Percentiles rank a stretch among this genome's conserved stretches.
These are phyloP conservation scores for Heliconius hortense DNA, from an alignment of 2,888 invertebrate species.

Conservation along the genomic window DNA sequence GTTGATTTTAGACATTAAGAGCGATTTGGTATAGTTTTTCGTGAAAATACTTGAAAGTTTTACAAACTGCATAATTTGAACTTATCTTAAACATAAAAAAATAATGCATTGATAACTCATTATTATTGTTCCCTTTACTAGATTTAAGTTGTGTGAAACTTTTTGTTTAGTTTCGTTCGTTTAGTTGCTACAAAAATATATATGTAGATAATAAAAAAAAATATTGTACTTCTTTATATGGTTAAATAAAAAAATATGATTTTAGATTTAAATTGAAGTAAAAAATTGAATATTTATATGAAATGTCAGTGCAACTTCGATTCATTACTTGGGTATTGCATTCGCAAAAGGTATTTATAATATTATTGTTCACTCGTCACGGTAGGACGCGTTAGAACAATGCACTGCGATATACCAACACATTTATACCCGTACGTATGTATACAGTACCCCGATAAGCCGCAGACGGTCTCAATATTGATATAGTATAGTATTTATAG, in stretches of 20 bases:
- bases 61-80: too few species aligned
- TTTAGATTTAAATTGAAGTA: background rate
- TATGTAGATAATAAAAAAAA: too few species aligned
- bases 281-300: background rate
- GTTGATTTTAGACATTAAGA: too few species aligned
- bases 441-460: conserved; percentile 39
- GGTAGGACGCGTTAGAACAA: conserved; percentile 46
- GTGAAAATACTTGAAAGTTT: too few species aligned
- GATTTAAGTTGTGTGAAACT: too few species aligned
- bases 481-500: conserved; percentile 28
- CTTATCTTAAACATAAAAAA: too few species aligned
- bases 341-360: conserved; percentile 40
- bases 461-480: conserved; percentile 40
- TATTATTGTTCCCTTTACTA: too few species aligned
- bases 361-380: conserved; percentile 42
- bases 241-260: background rate
- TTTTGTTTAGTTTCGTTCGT: too few species aligned
- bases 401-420: conserved; percentile 32
- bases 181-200: too few species aligned
- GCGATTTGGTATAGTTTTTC: too few species aligned
- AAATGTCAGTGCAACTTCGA: conserved; percentile 29
- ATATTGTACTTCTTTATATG: too few species aligned
- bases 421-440: conserved; percentile 20
- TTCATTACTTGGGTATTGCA: conserved; percentile 37
- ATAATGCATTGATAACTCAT: too few species aligned